Evolutionary conservation across 2,797 vertebrate genomes (phyloP).

Genomic region (Eleutherodactylus coqui): DNA sequence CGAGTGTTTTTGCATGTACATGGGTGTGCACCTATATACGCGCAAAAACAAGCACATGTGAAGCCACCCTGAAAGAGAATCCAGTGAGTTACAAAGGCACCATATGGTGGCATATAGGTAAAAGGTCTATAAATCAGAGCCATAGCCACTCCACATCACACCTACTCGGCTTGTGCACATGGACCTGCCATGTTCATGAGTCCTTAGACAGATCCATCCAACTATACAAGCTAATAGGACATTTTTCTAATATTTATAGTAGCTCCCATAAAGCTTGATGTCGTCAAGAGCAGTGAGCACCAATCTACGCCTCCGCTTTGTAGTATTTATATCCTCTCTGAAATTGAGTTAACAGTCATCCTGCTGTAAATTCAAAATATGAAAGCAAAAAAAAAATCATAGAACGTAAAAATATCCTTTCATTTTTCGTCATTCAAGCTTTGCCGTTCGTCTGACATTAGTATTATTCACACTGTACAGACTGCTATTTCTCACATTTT

Average conservation of each 20-base stretch:
- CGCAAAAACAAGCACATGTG: too few relatives aligned
- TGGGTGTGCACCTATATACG: too few relatives aligned
- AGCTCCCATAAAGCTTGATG: not conserved
- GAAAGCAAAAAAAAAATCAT: constrained; percentile 9
- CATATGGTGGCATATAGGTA: not conserved
- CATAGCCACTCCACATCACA: not conserved
- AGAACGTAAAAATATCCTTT: constrained; percentile 27
- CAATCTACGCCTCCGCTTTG: constrained; percentile 7
- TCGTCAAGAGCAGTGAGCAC: not conserved
- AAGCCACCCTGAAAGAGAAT: not conserved
- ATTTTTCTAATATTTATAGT: not conserved
- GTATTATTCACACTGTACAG: constrained; percentile 45
- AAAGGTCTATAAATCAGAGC: not conserved
- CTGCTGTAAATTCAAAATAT: not conserved
- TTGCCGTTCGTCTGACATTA: constrained; percentile 20
- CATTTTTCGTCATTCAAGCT: constrained; percentile 10
- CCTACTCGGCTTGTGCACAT: not conserved
- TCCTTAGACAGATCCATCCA: not conserved
- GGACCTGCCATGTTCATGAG: not conserved
- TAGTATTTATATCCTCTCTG: constrained; percentile 23
- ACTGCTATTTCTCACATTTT: constrained; percentile 47
- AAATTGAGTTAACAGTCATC: constrained; percentile 11
- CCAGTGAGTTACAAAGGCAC: not conserved
- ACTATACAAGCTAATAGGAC: not conserved
- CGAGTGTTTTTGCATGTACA: too few relatives aligned